A percentile compares a stretch with the other conserved stretches of the same genome.
phyloP scores from a whole-genome alignment of 1,140 invertebrate species.

The Kradibia gibbosae region DNA sequence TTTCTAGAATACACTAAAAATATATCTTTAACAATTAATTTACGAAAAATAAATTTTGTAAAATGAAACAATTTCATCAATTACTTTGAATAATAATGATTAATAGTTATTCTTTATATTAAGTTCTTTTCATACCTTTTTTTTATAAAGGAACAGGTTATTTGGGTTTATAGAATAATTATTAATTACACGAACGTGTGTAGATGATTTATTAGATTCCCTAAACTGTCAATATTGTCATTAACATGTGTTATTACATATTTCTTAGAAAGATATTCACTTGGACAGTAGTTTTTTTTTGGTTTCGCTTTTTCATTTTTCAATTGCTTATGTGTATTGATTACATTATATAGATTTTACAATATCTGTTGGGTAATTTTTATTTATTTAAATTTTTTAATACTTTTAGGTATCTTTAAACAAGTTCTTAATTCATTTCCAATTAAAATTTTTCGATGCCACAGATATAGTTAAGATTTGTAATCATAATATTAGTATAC shows the following conservation, averaged over 20 bases:
- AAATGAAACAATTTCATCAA: background rate
- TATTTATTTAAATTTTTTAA: conserved; percentile 38
- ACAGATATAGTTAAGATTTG: too few species aligned
- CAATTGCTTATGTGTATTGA: conserved; percentile 11
- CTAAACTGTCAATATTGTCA: conserved; percentile 46
- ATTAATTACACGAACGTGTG: conserved; percentile 44
- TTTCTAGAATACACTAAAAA: background rate
- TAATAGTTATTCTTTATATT: conserved; percentile 32
- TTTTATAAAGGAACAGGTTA: conserved; percentile 41
- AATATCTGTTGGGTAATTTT: conserved; percentile 30
- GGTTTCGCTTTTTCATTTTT: conserved; percentile 33
- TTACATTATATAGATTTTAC: conserved; percentile 32
- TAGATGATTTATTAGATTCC: conserved; percentile 18
- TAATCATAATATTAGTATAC: too few species aligned
- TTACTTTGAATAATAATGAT: conserved; percentile 9
- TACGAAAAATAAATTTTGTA: conserved; percentile 41
- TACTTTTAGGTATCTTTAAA: conserved; percentile 42
- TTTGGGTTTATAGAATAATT: conserved; percentile 41
- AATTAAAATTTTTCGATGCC: too few species aligned
- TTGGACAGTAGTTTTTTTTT: conserved; percentile 38
- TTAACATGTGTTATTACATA: conserved; percentile 39
- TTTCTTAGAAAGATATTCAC: conserved; percentile 21
- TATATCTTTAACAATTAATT: conserved; percentile 16
- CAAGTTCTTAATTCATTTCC: conserved; percentile 26
- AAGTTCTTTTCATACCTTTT: conserved; percentile 17